Evolutionary conservation across 2,888 invertebrate genomes (phyloP), one percentile per base, ranked within the genome.

Genomic region (Parasteatoda lunata): DNA sequence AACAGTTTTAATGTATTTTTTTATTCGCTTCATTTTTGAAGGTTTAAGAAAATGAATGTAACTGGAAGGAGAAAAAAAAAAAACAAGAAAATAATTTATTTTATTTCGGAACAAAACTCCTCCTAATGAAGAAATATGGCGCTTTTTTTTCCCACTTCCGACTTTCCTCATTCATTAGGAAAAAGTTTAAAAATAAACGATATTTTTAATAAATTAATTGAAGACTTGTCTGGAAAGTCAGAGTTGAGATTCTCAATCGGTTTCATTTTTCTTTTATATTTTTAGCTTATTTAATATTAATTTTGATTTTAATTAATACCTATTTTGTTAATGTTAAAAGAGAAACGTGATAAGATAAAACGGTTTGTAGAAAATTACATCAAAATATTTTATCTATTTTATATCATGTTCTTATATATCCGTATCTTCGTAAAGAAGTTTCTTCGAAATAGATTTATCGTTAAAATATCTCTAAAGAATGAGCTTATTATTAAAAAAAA

Each of bases 121-220:
- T 71, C 69, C 80, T 86, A 86, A 86, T 86, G 85, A 86, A 86
- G 85, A 86, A 86, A 86, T 86, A 86, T 86, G 85, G 71, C 80
- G 70, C 66, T 48, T 86, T 85, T 84, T 84, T 85, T 75, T 71
- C 11, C 11, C 30, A 51, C 49, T 64, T 13, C 9, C 45, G 5
- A 30, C 59, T 76, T 51, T 81, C 64, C 80, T 76, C 80, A 59
- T 80, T 86, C 85, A 86, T 86, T 86, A 86, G 77, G 80, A 80
- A 80, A 71, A 71, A 86, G 69, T 86, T 86, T 80, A 86, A 86
- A 86, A 86, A 81, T 86, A 86, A 86, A 86, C 85, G 85, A 77
- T 72, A 86, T 86, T 86, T 84, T 86, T 86, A 86, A 86, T 86
- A 86, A 86, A 86, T 86, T 86, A 86, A 86, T 86, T 86, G 85